Percentiles rank a stretch among this genome's conserved stretches.
Evolutionary conservation across 2,888 invertebrate species (phyloP).

Genomic region (Perithous albicinctus): DNA sequence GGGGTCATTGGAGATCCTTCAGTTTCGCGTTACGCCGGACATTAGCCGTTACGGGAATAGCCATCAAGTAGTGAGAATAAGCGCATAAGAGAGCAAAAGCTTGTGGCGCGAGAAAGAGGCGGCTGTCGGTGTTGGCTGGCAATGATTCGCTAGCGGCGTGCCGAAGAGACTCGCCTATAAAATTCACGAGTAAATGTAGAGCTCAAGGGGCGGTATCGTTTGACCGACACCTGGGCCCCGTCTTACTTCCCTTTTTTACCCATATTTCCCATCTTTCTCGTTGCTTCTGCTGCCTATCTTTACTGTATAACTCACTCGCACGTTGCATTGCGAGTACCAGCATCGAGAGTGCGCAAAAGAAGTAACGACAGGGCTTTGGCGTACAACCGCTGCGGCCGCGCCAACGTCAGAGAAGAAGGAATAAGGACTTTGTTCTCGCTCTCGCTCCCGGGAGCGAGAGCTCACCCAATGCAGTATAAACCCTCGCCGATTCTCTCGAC

Average conservation of each 20-base stretch:
- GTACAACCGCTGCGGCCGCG: conserved; percentile 23
- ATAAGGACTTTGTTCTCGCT: conserved; percentile 20
- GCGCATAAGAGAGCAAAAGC: conserved; percentile 55
- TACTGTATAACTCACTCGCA: conserved; percentile 48
- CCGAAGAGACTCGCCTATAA: conserved; percentile 75
- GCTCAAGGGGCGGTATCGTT: conserved; percentile 81
- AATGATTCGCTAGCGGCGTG: conserved; percentile 67
- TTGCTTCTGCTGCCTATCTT: conserved; percentile 31
- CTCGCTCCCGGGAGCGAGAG: conserved; percentile 39
- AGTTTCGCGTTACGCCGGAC: conserved; percentile 76
- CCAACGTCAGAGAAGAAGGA: background rate
- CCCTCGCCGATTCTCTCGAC: conserved; percentile 70
- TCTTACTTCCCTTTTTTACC: conserved; percentile 29
- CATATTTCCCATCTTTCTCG: conserved; percentile 54
- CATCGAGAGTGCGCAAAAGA: conserved; percentile 34
- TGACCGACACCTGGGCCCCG: conserved; percentile 69
- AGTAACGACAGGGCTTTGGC: conserved; percentile 53
- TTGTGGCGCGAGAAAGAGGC: conserved; percentile 52
- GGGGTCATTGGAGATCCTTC: conserved; percentile 73
- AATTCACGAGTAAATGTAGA: conserved; percentile 81
- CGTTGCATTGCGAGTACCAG: conserved; percentile 41
- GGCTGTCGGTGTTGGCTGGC: conserved; percentile 23
- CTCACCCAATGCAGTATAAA: conserved; percentile 54
- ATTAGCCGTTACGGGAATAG: conserved; percentile 80
- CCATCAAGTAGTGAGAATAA: conserved; percentile 73